phyloP scores from a whole-genome alignment of 2,797 vertebrate genomes.

The Anabas testudineus region DNA sequence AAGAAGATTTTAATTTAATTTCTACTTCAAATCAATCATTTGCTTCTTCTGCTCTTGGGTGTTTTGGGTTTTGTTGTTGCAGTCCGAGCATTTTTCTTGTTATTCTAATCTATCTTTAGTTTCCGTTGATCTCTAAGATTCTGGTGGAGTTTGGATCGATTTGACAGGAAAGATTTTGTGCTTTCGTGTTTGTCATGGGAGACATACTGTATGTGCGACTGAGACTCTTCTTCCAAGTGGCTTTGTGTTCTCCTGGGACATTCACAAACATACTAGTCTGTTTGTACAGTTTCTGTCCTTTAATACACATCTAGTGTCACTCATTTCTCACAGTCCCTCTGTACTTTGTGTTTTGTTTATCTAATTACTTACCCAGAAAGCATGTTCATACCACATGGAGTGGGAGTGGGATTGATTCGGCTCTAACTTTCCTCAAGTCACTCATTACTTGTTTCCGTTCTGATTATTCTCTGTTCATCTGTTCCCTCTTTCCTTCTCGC shows the following conservation, averaged over 20 bases:
- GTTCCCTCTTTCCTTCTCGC: neutral
- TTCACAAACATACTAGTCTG: neutral
- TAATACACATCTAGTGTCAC: conserved; percentile 2
- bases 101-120: conserved; percentile 1
- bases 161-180: neutral
- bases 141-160: conserved; percentile 4
- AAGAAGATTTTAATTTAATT: too few relatives aligned
- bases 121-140: conserved; percentile 8
- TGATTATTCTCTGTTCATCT: neutral
- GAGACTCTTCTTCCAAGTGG: conserved; percentile 22
- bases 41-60: conserved; percentile 14
- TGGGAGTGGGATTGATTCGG: neutral
- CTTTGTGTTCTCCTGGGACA: conserved; percentile 19
- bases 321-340: too few relatives aligned
- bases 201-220: conserved; percentile 7
- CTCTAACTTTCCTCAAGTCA: neutral
- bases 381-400: conserved; percentile 27
- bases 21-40: conserved; percentile 47
- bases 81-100: too few relatives aligned
- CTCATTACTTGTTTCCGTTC: neutral
- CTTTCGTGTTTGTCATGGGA: conserved; percentile 1
- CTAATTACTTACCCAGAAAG: neutral
- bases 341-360: too few relatives aligned
- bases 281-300: neutral
- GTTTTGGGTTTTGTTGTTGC: conserved; percentile 5